Evolutionary conservation across 2,797 vertebrate genomes (phyloP), one percentile per base, ranked within the genome.

Genomic region (Pteropus rufus): DNA sequence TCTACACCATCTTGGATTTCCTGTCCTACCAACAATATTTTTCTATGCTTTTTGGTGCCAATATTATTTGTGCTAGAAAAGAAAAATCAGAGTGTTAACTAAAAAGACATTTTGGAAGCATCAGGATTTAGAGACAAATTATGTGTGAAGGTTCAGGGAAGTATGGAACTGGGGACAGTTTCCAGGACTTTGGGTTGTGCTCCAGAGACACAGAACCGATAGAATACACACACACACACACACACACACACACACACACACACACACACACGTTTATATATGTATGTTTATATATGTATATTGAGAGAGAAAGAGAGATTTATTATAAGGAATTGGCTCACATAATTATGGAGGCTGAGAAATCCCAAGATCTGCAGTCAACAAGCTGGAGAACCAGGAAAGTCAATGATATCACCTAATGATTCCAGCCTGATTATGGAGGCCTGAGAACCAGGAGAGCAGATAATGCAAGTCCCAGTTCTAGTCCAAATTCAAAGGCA

Each of bases 1-100:
- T 97, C 77, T 95, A 31, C 18, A 34, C 34, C 70, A 15, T 93
- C 95, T 97, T 97, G 88, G 67, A 97, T 82, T 97, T 97, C 92
- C 95, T 97, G 82, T 89, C 77, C 69, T 75, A 91, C 91, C 73
- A 95, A 93, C 69, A 97, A 90, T 86, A 72, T 92, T 95, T 95
- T 91, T 97, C 81, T 84, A 95, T 26, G 93, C 24, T 88, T 92
- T 94, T 96, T 60, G n/a, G 65, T 84, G 95, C 81, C 89, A 97
- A 31, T 88, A 87, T 89, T 95, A 88, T 93, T 96, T 88, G 92
- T 54, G 21, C 86, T 65, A 91, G 73, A 87, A 85, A 95, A 97
- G 58, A 75, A 95, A 95, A 96, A 24, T 81, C 41, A 90, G 31
- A 10, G 21, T 76, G 24, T 14, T 93, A 96, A 93, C 58, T 69